A percentile compares a stretch with the other conserved stretches of the same genome.
Evolutionary conservation across 2,888 invertebrate genomes (phyloP).

Genomic region (Yponomeuta evonymella): DNA sequence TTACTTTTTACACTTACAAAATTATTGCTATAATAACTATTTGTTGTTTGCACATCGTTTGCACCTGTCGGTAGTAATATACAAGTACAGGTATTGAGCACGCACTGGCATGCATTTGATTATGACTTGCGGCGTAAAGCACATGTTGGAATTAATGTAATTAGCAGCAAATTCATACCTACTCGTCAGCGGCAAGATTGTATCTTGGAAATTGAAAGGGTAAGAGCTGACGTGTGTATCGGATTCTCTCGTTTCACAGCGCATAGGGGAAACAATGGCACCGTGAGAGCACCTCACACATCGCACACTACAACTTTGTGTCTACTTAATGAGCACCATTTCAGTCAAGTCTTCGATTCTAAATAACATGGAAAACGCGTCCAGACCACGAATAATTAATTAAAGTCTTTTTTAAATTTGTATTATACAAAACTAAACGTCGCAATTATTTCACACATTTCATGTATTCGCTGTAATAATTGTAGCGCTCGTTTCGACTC

Average conservation of each 20-base stretch:
- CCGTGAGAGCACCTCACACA: constrained; percentile 62
- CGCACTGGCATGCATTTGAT: constrained; percentile 6
- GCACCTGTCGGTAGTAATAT: constrained; percentile 1
- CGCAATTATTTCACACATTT: background rate
- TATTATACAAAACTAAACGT: background rate
- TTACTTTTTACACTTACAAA: background rate
- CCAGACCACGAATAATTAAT: background rate
- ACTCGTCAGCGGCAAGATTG: background rate
- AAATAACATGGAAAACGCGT: background rate
- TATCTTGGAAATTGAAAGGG: constrained; percentile 37
- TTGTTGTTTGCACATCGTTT: background rate
- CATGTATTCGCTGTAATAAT: background rate
- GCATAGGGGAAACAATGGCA: constrained; percentile 60
- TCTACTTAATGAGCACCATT: background rate
- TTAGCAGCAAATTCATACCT: background rate
- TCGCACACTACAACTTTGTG: constrained; percentile 30
- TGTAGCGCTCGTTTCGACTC: constrained; percentile 1
- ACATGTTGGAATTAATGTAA: background rate
- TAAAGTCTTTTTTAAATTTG: background rate
- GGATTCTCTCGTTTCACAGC: constrained; percentile 53
- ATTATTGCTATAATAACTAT: background rate
- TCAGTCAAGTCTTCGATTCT: background rate
- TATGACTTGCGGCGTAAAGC: background rate
- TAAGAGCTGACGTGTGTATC: constrained; percentile 56
- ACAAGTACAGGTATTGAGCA: background rate